Percentiles rank a stretch among this genome's conserved stretches.
Conservation (phyloP, 2,113 vertebrate species). For the Petrocephalus microphthalmus region DNA sequence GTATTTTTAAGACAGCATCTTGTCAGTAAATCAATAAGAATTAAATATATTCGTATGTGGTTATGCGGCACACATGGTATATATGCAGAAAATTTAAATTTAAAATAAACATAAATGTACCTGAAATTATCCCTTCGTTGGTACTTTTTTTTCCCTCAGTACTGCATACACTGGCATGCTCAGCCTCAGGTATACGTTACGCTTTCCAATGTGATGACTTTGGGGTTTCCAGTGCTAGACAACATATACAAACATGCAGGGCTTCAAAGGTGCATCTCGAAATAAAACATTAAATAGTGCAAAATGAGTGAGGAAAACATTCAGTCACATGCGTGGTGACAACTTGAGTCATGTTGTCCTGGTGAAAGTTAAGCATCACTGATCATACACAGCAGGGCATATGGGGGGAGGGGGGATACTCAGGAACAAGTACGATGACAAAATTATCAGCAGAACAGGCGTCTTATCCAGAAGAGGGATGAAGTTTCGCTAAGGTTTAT, state of each 20-base stretch:
- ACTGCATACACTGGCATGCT: neutral
- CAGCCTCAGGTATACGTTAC: neutral
- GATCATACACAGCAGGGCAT: neutral
- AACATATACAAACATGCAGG: neutral
- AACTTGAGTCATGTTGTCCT: neutral
- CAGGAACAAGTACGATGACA: neutral
- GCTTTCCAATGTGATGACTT: neutral
- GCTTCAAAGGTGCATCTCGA: neutral
- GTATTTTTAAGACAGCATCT: neutral
- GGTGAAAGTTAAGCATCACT: neutral
- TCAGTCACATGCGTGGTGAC: neutral
- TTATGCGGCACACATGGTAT: conserved; percentile 13
- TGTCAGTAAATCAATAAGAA: neutral
- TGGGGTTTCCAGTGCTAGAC: neutral
- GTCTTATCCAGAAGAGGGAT: neutral
- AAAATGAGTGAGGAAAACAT: neutral
- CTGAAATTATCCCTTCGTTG: neutral
- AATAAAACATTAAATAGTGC: neutral
- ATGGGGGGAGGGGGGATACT: neutral
- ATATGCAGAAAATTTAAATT: neutral
- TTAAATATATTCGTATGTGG: neutral
- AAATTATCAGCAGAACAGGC: neutral
- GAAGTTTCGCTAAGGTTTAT: neutral
- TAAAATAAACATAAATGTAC: conserved; percentile 3
- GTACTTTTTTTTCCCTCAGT: neutral